Evolutionary conservation across 2,113 vertebrate species (phyloP).

Genomic region (Campylomormyrus numenius): DNA sequence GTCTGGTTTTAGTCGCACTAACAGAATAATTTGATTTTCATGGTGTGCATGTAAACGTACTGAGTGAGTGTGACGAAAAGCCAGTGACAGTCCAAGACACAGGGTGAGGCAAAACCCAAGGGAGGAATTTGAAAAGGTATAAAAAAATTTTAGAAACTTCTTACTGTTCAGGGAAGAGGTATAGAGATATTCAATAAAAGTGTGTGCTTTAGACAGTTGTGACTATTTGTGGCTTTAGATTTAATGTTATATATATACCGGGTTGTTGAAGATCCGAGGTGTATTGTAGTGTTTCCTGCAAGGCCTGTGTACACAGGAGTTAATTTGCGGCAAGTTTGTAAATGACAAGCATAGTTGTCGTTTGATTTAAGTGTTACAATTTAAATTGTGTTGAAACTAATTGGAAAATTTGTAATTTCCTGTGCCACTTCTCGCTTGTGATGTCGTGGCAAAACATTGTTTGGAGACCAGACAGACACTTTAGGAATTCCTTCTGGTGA

Average conservation of each 20-base stretch:
- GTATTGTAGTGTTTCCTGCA: not conserved
- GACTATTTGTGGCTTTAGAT: not conserved
- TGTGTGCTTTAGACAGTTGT: not conserved
- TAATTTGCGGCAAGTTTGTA: not conserved
- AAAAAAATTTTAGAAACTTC: not conserved
- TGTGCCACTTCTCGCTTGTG: not conserved
- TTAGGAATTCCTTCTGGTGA: not conserved
- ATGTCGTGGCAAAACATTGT: not conserved
- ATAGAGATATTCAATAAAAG: not conserved
- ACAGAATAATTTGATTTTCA: too few species aligned
- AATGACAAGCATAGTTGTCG: not conserved
- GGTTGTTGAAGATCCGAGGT: not conserved
- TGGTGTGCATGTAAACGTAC: too few species aligned
- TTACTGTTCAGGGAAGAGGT: too few species aligned
- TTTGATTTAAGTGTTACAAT: not conserved
- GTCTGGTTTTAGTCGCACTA: too few species aligned
- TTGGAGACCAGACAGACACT: not conserved
- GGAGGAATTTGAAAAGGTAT: not conserved
- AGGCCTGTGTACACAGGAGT: not conserved
- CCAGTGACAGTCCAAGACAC: not conserved
- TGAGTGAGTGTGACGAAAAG: too few species aligned
- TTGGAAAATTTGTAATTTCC: not conserved
- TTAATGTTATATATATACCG: not conserved
- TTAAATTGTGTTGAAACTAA: not conserved
- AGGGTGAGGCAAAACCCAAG: not conserved